Percentiles rank a stretch among this genome's conserved stretches.
These are phyloP conservation scores for Caenorhabditis latens DNA, from an alignment of 1,140 invertebrate genomes.

Conservation along the genomic window DNA sequence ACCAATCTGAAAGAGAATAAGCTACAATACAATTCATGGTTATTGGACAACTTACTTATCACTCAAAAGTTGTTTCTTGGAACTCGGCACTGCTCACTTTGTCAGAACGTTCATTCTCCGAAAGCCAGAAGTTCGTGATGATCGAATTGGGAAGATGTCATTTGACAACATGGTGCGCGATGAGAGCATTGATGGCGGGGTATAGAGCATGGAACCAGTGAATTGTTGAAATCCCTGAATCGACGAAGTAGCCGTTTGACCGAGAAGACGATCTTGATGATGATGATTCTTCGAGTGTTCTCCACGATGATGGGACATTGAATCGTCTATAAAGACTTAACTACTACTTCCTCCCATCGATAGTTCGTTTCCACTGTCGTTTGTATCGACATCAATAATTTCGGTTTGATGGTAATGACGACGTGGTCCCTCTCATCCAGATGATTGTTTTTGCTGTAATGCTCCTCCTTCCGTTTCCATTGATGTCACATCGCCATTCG, in stretches of 20 bases:
- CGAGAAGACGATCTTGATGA: conserved; percentile 27
- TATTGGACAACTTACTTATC: too few relatives aligned
- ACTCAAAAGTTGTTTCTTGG: too few relatives aligned
- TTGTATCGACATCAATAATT: conserved; percentile 11
- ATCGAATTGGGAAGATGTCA: not conserved
- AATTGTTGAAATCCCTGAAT: not conserved
- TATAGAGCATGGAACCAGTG: not conserved
- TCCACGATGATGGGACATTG: conserved; percentile 27
- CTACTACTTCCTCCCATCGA: conserved; percentile 51
- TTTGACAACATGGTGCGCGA: conserved; percentile 11
- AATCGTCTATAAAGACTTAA: conserved; percentile 1
- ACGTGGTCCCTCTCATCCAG: not conserved
- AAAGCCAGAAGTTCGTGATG: too few relatives aligned
- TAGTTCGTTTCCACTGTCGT: conserved; percentile 46
- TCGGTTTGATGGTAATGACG: conserved; percentile 2
- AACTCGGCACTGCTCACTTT: too few relatives aligned
- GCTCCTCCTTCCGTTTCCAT: not conserved
- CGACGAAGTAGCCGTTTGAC: not conserved
- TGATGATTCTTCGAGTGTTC: conserved; percentile 15
- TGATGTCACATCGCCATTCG: not conserved
- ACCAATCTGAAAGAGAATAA: too few relatives aligned
- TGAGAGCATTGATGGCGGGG: conserved; percentile 6
- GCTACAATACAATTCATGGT: too few relatives aligned
- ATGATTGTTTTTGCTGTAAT: not conserved
- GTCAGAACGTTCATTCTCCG: too few relatives aligned